Percentiles rank a stretch among this genome's conserved stretches.
phyloP scores from a whole-genome alignment of 2,888 invertebrate genomes.

The Scaptomyza polygonia region DNA sequence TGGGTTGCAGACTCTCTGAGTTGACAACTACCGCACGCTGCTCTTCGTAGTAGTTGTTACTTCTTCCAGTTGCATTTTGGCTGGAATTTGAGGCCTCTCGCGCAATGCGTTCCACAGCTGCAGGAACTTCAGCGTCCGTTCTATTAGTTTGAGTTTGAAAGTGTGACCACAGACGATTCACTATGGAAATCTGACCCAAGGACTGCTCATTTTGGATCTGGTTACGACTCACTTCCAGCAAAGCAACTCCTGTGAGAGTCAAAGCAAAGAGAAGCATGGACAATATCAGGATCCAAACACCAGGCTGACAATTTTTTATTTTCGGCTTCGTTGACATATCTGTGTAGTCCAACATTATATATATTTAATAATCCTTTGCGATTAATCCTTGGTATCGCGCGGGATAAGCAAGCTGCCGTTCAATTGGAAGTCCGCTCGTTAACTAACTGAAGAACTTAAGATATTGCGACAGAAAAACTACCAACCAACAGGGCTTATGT shows the following conservation, averaged over 20 bases:
- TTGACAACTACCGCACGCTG: conserved; percentile 67
- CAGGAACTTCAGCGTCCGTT: conserved; percentile 32
- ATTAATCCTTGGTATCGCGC: conserved; percentile 26
- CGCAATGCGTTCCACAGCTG: conserved; percentile 64
- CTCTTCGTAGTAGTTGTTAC: conserved; percentile 64
- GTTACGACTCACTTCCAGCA: conserved; percentile 45
- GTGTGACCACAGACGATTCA: conserved; percentile 60
- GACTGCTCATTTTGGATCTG: conserved; percentile 13
- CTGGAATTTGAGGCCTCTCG: conserved; percentile 48
- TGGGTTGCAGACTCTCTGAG: conserved; percentile 47
- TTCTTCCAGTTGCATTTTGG: conserved; percentile 6
- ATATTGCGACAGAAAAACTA: conserved; percentile 56
- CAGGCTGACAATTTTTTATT: conserved; percentile 26
- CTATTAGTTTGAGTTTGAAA: conserved; percentile 33
- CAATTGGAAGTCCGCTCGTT: conserved; percentile 38
- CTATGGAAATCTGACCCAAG: conserved; percentile 40
- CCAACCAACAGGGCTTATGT: conserved; percentile 2
- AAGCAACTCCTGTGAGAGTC: conserved; percentile 46
- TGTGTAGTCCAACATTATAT: conserved; percentile 54
- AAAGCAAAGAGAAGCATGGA: conserved; percentile 51
- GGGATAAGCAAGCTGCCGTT: conserved; percentile 45
- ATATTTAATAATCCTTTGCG: conserved; percentile 10
- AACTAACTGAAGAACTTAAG: conserved; percentile 49
- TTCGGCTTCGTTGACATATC: conserved; percentile 62
- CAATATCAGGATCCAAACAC: conserved; percentile 56